phyloP scores from a whole-genome alignment of 1,140 invertebrate genomes.

The Palaemon carinicauda region DNA sequence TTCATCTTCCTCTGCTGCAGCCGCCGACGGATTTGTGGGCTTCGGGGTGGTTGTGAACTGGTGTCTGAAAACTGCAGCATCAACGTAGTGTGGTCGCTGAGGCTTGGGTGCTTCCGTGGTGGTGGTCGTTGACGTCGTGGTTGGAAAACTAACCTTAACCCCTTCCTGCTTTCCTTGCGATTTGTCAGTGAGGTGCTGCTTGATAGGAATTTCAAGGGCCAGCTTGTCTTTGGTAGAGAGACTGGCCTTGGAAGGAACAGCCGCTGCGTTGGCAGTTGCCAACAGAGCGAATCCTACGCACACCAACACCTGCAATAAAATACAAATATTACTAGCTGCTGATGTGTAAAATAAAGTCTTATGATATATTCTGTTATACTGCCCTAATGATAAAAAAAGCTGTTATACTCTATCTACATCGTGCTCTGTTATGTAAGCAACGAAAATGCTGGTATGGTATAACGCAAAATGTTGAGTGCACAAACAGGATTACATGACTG shows the following conservation, averaged over 20 bases:
- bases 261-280: not conserved
- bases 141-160: not conserved
- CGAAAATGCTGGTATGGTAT: too few relatives aligned
- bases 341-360: too few relatives aligned
- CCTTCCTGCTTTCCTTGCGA: not conserved
- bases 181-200: not conserved
- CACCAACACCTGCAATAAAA: not conserved
- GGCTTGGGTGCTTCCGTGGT: not conserved
- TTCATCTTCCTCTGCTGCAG: not conserved
- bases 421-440: too few relatives aligned
- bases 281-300: not conserved
- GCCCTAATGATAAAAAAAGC: too few relatives aligned
- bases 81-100: not conserved
- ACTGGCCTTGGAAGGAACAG: not conserved
- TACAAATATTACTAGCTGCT: too few relatives aligned
- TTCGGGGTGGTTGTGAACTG: not conserved
- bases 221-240: constrained; percentile 31
- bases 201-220: constrained; percentile 6
- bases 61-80: constrained; percentile 20
- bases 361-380: too few relatives aligned
- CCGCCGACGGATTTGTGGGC: too few relatives aligned
- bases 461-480: too few relatives aligned
- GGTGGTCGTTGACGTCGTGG: not conserved
- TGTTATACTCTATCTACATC: too few relatives aligned
- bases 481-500: too few relatives aligned